Evolutionary conservation across 2,888 invertebrate species (phyloP), one percentile per base, ranked within the genome.

Genomic region (Timandra comae): DNA sequence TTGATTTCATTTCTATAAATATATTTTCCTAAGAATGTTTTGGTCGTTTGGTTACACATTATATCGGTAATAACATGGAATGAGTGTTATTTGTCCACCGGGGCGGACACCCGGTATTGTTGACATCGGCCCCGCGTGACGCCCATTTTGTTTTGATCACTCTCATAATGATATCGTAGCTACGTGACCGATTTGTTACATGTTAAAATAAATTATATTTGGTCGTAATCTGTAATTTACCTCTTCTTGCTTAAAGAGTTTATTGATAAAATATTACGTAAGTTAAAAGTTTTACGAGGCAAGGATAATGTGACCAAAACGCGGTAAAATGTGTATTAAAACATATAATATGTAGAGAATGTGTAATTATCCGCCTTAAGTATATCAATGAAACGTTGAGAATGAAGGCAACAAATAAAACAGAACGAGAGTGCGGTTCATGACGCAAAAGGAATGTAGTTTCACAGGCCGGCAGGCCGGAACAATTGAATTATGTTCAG

Each of bases 401-500:
- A 34, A 26, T 32, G 22, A 37, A 32, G 30, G 30, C 30, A 38
- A 38, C 44, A 45, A 48, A 52, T 52, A 49, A 49, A 50, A 38
- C 29, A 39, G 26, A 34, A 44, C 36, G 37, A 43, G 16, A 39
- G 39, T 49, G 48, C 50, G 56, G 56, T 58, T 44, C 51, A 52
- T 48, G 44, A 43, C 36, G 54, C 62, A 59, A 65, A 70, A 71
- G 63, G 69, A 70, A 69, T 61, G 67, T 63, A 70, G 71, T 75
- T 74, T 70, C 71, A 64, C 68, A 67, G 67, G 63, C 67, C 73
- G 67, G 35, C 69, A 65, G 58, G 49, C 66, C 53, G 68, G 70
- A 72, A 75, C 78, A 73, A 80, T 80, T 76, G 73, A 73, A 78
- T 80, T 76, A 79, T 73, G 52, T 59, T 55, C 69, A 64, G 69